These are phyloP conservation scores for Dicrurus megarhynchus DNA, from an alignment of 2,113 vertebrate genomes.

Conservation along the genomic window DNA sequence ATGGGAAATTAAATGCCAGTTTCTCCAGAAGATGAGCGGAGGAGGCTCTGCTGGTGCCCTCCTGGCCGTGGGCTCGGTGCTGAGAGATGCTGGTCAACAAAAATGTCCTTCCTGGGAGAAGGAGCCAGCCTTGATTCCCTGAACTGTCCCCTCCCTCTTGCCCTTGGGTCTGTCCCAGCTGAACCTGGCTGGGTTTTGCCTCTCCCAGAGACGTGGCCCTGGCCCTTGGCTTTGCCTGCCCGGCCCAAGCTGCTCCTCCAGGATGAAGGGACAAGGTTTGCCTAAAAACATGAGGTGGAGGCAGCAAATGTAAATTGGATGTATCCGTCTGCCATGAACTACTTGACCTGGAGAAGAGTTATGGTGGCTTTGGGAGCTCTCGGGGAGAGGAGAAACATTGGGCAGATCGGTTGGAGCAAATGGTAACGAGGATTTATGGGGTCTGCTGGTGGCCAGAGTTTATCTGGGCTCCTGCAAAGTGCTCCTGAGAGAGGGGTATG, in stretches of 20 bases:
- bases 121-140: accelerated
- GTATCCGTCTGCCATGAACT: neutral
- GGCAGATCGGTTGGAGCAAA: neutral
- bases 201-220: neutral
- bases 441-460: neutral
- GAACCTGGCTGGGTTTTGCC: neutral
- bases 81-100: neutral
- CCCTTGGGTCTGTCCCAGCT: neutral
- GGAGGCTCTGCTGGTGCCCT: neutral
- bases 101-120: neutral
- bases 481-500: neutral
- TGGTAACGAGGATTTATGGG: constrained; percentile 27
- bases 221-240: neutral
- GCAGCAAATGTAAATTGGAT: neutral
- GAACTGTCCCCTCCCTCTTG: neutral
- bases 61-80: neutral
- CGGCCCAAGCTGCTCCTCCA: neutral
- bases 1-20: neutral
- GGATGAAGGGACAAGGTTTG: neutral
- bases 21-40: neutral
- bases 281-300: neutral
- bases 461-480: neutral
- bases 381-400: neutral
- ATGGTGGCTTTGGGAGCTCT: neutral
- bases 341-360: neutral